These are phyloP conservation scores for Eupithecia abbreviata DNA, from an alignment of 2,888 invertebrate genomes.

Conservation along the genomic window DNA sequence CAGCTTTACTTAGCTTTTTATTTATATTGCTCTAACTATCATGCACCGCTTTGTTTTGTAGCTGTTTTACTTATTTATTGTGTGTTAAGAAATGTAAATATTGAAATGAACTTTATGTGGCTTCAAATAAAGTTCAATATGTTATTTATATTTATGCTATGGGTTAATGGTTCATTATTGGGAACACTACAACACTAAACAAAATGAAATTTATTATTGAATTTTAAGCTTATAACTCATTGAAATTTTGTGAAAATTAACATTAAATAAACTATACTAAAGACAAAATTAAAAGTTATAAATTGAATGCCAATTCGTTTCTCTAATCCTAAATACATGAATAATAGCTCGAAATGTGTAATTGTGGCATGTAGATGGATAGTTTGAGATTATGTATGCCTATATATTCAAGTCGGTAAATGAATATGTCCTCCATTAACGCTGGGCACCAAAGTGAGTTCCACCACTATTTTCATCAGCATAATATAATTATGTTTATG, in stretches of 20 bases:
- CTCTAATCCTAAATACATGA: constrained; percentile 37
- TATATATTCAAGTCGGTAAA: constrained; percentile 26
- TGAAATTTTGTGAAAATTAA: constrained; percentile 8
- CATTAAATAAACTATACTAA: neutral
- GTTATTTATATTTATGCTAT: constrained; percentile 16
- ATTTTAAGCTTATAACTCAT: constrained; percentile 24
- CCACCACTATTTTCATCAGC: neutral
- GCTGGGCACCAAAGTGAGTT: neutral
- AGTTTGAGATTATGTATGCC: constrained; percentile 44
- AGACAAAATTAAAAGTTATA: neutral
- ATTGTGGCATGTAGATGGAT: constrained; percentile 53
- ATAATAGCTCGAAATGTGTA: constrained; percentile 39
- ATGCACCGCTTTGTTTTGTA: constrained; percentile 45
- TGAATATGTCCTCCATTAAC: neutral
- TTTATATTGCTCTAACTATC: constrained; percentile 54
- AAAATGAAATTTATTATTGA: constrained; percentile 20
- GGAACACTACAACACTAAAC: constrained; percentile 28
- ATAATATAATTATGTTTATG: neutral
- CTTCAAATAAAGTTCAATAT: neutral
- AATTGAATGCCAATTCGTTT: constrained; percentile 36
- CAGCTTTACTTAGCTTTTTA: constrained; percentile 56
- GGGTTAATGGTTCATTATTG: constrained; percentile 27
- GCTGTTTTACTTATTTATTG: constrained; percentile 34
- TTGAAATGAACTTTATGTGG: neutral
- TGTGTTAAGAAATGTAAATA: constrained; percentile 21